These are phyloP conservation scores for Chloromyia formosa DNA, from an alignment of 2,888 invertebrate genomes.

Conservation along the genomic window DNA sequence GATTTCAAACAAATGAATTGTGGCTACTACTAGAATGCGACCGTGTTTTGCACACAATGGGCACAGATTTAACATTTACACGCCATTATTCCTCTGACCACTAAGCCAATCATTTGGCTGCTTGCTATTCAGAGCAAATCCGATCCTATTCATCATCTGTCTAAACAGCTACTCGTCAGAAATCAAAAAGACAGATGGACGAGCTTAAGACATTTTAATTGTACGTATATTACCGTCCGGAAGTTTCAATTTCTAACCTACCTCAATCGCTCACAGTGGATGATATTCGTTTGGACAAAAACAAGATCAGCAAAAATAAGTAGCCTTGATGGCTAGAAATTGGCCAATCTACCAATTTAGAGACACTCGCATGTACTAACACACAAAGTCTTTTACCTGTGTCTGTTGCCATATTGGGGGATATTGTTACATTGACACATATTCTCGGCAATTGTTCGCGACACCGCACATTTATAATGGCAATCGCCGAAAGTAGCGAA, in stretches of 20 bases:
- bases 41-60: conserved; percentile 30
- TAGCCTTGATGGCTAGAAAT: conserved; percentile 5
- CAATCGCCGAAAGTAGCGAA: not conserved
- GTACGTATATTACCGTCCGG: not conserved
- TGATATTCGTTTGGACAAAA: not conserved
- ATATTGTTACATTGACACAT: conserved; percentile 35
- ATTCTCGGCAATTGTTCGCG: not conserved
- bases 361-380: too few relatives aligned
- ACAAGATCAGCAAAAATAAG: not conserved
- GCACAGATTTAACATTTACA: not conserved
- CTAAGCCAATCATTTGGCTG: conserved; percentile 3
- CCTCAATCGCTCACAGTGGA: conserved; percentile 5
- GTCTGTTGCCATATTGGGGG: not conserved
- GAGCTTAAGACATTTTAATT: conserved; percentile 16
- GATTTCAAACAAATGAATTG: not conserved
- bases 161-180: not conserved
- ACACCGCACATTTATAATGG: not conserved
- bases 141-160: conserved; percentile 21
- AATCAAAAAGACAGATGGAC: not conserved
- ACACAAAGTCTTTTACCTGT: not conserved
- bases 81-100: conserved; percentile 7
- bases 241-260: conserved; percentile 32
- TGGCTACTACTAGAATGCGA: conserved; percentile 5
- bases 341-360: not conserved
- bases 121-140: conserved; percentile 27